These are phyloP conservation scores for Desmophyllum pertusum DNA, from an alignment of 92 coral and sea anemone genomes.

Conservation along the genomic window DNA sequence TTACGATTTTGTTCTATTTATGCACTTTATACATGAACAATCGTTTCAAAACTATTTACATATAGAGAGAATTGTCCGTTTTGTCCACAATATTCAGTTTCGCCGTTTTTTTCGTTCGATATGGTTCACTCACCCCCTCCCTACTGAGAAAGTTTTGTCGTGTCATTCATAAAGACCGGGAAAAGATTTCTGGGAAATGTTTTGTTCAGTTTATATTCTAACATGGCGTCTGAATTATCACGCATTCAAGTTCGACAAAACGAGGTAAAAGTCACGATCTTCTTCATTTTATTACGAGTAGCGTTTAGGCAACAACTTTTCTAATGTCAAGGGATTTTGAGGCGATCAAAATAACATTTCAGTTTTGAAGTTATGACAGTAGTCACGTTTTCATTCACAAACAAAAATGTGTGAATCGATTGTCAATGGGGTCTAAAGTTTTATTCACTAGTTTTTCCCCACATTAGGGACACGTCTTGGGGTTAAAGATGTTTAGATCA, in stretches of 20 bases:
- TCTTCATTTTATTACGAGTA: background rate
- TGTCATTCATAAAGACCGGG: conserved; percentile 41
- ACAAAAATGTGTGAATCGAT: conserved; percentile 35
- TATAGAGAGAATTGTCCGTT: background rate
- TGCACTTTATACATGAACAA: background rate
- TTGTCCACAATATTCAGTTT: too few relatives aligned
- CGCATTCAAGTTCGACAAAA: conserved; percentile 75
- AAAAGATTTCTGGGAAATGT: conserved; percentile 79
- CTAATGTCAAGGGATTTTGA: background rate
- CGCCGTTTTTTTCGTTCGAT: background rate
- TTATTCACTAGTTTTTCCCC: background rate
- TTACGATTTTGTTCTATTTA: too few relatives aligned
- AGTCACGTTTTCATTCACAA: conserved; percentile 52
- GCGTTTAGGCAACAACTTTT: background rate
- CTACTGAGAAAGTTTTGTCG: conserved; percentile 12
- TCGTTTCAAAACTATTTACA: background rate
- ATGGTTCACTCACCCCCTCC: background rate
- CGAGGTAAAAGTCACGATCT: conserved; percentile 65
- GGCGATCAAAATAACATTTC: background rate
- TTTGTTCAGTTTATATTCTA: conserved; percentile 69
- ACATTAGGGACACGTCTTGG: background rate
- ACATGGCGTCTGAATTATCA: conserved; percentile 79
- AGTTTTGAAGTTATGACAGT: conserved; percentile 16
- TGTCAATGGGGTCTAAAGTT: conserved; percentile 21
- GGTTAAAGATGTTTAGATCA: background rate